Percentiles rank a stretch among this genome's conserved stretches.
Evolutionary conservation across 2,888 invertebrate species (phyloP).

Genomic region (Reticulitermes lucifugus): DNA sequence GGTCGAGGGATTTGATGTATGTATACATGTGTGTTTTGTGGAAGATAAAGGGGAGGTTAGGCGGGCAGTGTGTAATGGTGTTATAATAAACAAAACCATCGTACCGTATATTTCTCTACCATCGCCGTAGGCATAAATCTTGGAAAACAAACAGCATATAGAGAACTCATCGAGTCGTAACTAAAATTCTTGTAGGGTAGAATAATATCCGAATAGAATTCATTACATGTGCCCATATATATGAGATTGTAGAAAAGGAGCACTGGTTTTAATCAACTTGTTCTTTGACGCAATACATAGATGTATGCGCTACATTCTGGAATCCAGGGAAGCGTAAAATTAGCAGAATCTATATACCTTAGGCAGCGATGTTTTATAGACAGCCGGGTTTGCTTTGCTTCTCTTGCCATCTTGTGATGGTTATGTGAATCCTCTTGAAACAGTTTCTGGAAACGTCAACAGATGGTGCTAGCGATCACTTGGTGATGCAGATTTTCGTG

Average conservation of each 20-base stretch:
- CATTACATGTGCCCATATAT: conserved; percentile 31
- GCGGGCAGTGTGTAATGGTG: conserved; percentile 28
- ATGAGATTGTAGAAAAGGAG: conserved; percentile 11
- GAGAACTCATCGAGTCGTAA: conserved; percentile 47
- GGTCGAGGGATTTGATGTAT: conserved; percentile 51
- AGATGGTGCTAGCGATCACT: not conserved
- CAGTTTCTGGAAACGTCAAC: not conserved
- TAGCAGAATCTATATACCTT: conserved; percentile 33
- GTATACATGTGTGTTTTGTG: conserved; percentile 11
- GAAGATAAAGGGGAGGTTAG: conserved; percentile 39
- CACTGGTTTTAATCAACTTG: conserved; percentile 40
- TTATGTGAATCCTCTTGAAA: not conserved
- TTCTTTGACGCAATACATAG: conserved; percentile 24
- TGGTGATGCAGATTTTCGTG: no score
- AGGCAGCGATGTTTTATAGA: conserved; percentile 16
- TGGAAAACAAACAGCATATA: conserved; percentile 40
- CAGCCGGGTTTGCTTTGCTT: not conserved
- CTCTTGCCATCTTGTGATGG: not conserved
- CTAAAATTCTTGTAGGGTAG: conserved; percentile 45
- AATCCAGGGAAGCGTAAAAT: conserved; percentile 33
- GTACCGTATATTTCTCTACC: conserved; percentile 42
- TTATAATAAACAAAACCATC: conserved; percentile 45
- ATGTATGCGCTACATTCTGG: not conserved
- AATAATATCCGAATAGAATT: conserved; percentile 23
- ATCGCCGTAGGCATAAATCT: conserved; percentile 20